Percentiles rank a stretch among this genome's conserved stretches.
Evolutionary conservation across 1,140 invertebrate genomes (phyloP).

Genomic region (Aplysia californica): DNA sequence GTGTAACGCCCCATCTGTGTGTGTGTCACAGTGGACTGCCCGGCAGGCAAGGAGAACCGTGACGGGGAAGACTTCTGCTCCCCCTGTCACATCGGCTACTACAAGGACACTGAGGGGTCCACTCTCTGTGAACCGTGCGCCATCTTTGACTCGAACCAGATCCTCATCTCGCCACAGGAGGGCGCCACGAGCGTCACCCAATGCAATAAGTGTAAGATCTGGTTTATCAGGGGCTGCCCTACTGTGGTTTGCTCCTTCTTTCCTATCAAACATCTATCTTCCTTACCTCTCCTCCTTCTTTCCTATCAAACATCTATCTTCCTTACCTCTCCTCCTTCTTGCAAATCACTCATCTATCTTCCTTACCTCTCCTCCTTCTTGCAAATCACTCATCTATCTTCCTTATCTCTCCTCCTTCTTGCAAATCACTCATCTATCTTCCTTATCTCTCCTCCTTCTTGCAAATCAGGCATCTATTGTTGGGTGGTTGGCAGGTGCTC

Average conservation of each 20-base stretch:
- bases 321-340: background rate
- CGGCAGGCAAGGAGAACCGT: conserved; percentile 36
- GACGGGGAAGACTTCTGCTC: conserved; percentile 14
- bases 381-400: background rate
- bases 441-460: too few species aligned
- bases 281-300: background rate
- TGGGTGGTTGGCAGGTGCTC: too few species aligned
- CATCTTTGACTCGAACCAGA: background rate
- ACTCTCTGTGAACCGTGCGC: conserved; percentile 29
- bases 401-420: too few species aligned
- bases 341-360: background rate
- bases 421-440: too few species aligned
- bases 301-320: background rate
- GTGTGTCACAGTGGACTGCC: conserved; percentile 37
- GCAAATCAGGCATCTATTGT: background rate
- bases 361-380: background rate
- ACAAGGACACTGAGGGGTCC: conserved; percentile 36
- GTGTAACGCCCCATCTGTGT: too few species aligned
- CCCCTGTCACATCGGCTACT: conserved; percentile 33
- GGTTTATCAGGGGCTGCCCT: background rate
- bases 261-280: background rate
- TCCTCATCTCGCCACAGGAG: background rate
- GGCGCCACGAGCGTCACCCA: background rate
- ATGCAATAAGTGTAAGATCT: conserved; percentile 15
- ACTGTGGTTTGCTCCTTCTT: background rate